Base-by-base conservation (phyloP, 2,888 invertebrate genomes). In the Cheilosia pagana region DNA sequence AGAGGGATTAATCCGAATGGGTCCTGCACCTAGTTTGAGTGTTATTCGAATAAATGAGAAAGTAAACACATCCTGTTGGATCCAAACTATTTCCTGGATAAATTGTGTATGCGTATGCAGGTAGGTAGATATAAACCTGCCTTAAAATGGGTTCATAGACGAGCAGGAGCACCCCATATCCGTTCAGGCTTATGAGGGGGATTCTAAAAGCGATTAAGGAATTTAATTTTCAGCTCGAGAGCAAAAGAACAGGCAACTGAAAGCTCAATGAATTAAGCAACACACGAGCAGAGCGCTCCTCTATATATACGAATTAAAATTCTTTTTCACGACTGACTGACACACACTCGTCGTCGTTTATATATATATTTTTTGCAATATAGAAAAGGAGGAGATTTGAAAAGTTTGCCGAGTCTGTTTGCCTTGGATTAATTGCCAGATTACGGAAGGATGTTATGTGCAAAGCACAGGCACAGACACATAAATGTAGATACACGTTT, bases 21-120 rank as follows among this genome's bases (percentile, higher is more conserved):
- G 48, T 57, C 23, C 59, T 70, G 48, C 59, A 31, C 23, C 21
- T 45, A 35, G 45, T 57, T 31, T 57, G 10, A n/a, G n/a, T n/a
- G n/a, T 57, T 19, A 39, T 48, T 35, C 48, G 12, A 14, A 68
- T 55, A 70, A 77, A 79, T 62, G 60, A 62, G 74, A 68, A 75
- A 68, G 55, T 70, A 75, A 81, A 68, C 75, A 68, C 75, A 75
- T 81, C 62, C 81, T 70, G 75, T 75, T 41, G 19, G 63, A 43
- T 50, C 75, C 57, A 59, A 70, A 75, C 75, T 59, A 75, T 68
- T 81, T 81, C 68, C 74, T 75, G 62, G 12, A 65, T 39, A 52
- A 50, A 48, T 28, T 28, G 28, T 28, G 28, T 28, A 2, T 59
- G 53, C 52, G 19, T 52, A 52, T 57, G n/a, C 21, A 21, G 8